Base-by-base conservation (phyloP, 2,888 invertebrate genomes). In the Biston stratarius region DNA sequence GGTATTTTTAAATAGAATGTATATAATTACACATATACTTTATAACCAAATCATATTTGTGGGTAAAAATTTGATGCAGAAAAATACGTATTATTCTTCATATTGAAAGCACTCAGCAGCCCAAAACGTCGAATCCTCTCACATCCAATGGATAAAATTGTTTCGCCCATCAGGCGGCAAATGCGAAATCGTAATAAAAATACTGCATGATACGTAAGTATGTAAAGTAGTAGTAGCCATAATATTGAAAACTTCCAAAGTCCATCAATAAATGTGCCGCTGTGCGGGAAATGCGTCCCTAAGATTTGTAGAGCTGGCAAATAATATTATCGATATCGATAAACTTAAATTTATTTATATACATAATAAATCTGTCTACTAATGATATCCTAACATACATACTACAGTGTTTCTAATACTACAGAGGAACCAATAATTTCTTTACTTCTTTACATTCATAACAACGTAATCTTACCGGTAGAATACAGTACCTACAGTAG, bases 101-200 rank as follows among this genome's bases (percentile, higher is more conserved):
- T 38, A 38, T 58, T 33, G 69, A 74, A 75, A 74, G 71, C 74
- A 77, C 70, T 66, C 72, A 73, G 75, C 72, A 74, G 61, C 73
- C 75, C 72, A 71, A 79, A 77, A 77, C 73, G 74, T 76, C 72
- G 71, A 80, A 79, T 75, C 76, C 77, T 82, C 79, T 77, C 78
- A 76, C 74, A 74, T 76, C 67, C 69, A 70, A 74, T 78, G 78
- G 80, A 79, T 80, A 79, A 84, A 87, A 85, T 85, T 81, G 83
- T 83, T 83, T 85, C 82, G 84, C 93, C 78, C 93, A 88, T 90
- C 93, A 85, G 92, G 93, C 88, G 92, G 93, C 92, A 94, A 94
- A 94, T 94, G 93, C 87, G 89, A 93, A 92, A 91, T 92, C 88
- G 93, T 93, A 94, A 94, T 94, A 94, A 94, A 94, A 92, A 88